phyloP scores from a whole-genome alignment of 2,797 vertebrate species.

The Onychomys leucogaster region DNA sequence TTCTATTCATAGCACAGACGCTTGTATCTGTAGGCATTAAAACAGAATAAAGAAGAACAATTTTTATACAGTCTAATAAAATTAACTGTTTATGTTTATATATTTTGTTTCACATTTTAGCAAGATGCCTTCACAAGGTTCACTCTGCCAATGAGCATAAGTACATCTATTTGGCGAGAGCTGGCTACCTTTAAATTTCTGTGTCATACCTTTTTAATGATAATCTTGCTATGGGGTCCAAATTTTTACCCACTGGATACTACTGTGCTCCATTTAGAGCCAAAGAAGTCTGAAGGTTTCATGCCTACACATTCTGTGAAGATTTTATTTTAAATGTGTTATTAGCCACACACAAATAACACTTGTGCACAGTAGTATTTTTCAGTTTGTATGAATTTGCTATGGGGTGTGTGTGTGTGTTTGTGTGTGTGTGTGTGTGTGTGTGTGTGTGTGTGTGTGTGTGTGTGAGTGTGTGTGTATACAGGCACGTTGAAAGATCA shows the following conservation, averaged over 20 bases:
- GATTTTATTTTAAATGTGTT: background rate
- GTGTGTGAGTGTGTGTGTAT: background rate
- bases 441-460: background rate
- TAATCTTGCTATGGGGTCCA: background rate
- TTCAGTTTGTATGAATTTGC: background rate
- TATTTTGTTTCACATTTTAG: background rate
- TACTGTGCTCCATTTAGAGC: background rate
- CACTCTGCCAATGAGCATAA: background rate
- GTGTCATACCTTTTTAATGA: background rate
- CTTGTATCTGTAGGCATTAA: background rate
- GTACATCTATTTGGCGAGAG: background rate
- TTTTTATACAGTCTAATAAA: background rate
- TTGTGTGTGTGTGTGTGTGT: background rate
- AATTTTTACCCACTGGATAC: background rate
- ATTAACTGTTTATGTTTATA: background rate
- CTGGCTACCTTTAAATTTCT: background rate
- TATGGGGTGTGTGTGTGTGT: background rate
- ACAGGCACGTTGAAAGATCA: no score
- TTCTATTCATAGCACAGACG: background rate
- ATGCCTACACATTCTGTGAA: background rate
- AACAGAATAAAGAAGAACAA: slow-evolving; percentile 22
- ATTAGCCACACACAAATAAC: background rate
- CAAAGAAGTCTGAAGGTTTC: background rate
- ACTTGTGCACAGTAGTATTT: background rate
- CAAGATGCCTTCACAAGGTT: background rate